phyloP scores from a whole-genome alignment of 2,113 vertebrate species.

The Carassius carassius region DNA sequence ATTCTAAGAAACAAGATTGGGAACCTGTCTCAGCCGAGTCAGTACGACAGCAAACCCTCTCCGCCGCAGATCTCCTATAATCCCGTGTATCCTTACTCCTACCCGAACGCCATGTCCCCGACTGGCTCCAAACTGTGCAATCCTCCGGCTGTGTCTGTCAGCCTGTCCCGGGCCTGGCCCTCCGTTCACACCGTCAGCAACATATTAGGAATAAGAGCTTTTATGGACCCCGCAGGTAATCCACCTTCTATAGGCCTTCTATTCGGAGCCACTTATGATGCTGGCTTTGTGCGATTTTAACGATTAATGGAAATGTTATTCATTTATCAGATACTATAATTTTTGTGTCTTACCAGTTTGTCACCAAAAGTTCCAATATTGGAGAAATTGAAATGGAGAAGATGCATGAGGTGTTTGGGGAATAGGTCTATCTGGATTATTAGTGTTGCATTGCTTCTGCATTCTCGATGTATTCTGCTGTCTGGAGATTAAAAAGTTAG shows the following conservation, averaged over 20 bases:
- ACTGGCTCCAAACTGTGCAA: slow-evolving; percentile 76
- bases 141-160: slow-evolving; percentile 73
- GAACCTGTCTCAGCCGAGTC: slow-evolving; percentile 76
- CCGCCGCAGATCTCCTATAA: slow-evolving; percentile 80
- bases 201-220: slow-evolving; percentile 87
- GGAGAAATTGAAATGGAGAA: too few relatives aligned
- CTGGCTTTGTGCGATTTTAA: too few relatives aligned
- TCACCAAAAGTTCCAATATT: neutral
- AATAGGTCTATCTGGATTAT: neutral
- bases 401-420: neutral
- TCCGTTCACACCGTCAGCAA: slow-evolving; percentile 90
- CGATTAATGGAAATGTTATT: neutral
- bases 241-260: neutral
- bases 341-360: neutral
- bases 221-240: slow-evolving; percentile 82
- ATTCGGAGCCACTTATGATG: too few relatives aligned
- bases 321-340: too few relatives aligned
- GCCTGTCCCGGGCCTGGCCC: slow-evolving; percentile 85
- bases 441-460: neutral
- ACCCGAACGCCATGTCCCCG: slow-evolving; percentile 76
- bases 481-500: neutral
- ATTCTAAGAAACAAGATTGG: slow-evolving; percentile 90
- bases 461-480: neutral
- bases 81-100: slow-evolving; percentile 85
- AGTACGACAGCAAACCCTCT: slow-evolving; percentile 75